Conservation (phyloP, 2,113 vertebrate genomes). For the Psittacara wagleri region DNA sequence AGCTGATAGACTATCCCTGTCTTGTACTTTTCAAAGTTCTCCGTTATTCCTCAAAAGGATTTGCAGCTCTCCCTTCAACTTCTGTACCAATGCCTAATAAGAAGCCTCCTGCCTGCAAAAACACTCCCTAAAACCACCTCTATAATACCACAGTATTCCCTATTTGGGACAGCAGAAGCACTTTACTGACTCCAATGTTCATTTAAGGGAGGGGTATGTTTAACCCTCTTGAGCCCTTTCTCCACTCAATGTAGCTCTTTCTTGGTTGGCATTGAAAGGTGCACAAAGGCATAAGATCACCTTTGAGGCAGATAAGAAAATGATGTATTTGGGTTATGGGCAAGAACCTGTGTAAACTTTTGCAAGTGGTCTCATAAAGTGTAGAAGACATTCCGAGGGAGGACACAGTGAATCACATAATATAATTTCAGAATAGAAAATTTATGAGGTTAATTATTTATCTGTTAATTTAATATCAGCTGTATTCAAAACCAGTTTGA, state of each 20-base stretch:
- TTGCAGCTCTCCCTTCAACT: neutral
- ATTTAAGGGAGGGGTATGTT: neutral
- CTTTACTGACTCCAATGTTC: neutral
- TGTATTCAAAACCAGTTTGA: neutral
- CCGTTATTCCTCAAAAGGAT: neutral
- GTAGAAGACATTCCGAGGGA: neutral
- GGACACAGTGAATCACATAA: neutral
- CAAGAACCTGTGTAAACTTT: neutral
- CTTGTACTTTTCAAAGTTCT: neutral
- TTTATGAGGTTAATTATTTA: conserved; percentile 2
- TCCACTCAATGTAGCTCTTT: neutral
- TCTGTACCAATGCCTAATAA: neutral
- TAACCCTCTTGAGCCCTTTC: neutral
- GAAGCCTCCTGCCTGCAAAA: neutral
- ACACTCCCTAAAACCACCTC: neutral
- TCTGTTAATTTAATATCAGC: neutral
- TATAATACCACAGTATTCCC: neutral
- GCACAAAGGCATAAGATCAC: neutral
- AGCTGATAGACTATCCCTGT: neutral
- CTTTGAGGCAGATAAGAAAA: neutral
- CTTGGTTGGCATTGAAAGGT: neutral
- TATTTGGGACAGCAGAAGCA: neutral
- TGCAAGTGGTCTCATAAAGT: neutral
- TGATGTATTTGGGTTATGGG: neutral
- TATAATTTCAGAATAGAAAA: neutral